Conservation (phyloP, 2,113 vertebrate species). For the Perccottus glenii region DNA sequence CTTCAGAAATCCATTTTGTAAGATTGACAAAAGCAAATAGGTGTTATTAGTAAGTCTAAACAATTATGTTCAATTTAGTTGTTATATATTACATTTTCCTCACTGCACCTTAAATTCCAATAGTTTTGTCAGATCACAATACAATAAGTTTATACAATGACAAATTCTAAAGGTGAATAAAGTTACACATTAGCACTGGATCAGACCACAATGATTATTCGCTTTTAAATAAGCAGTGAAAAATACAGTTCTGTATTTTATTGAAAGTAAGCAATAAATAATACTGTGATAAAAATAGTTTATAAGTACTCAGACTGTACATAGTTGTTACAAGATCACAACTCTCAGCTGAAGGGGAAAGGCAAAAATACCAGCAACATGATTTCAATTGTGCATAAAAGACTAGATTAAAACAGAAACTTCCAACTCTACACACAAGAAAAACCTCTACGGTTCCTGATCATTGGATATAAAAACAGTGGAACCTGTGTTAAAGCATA, state of each 20-base stretch:
- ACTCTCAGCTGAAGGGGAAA: constrained; percentile 82
- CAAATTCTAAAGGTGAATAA: not conserved
- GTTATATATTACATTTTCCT: too few species aligned
- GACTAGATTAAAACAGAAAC: constrained; percentile 70
- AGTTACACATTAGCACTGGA: not conserved
- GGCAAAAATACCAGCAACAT: constrained; percentile 80
- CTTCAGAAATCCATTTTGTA: too few species aligned
- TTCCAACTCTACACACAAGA: constrained; percentile 78
- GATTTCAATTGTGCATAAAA: constrained; percentile 82
- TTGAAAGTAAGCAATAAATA: constrained; percentile 99
- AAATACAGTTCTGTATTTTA: constrained; percentile 97
- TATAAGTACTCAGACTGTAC: constrained; percentile 96
- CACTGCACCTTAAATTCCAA: too few species aligned
- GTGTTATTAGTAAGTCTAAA: too few species aligned
- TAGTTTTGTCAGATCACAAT: too few species aligned
- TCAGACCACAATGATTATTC: constrained; percentile 40
- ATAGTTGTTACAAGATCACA: constrained; percentile 92
- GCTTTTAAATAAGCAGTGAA: constrained; percentile 87
- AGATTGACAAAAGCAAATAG: too few species aligned
- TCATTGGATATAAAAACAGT: constrained; percentile 9
- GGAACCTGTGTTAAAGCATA: constrained; percentile 57
- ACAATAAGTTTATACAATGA: too few species aligned
- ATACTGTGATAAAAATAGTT: constrained; percentile 99
- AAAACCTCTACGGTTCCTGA: constrained; percentile 57
- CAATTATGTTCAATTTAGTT: too few species aligned